Percentiles rank a stretch among this genome's conserved stretches.
Evolutionary conservation across 2,797 vertebrate species (phyloP).

Genomic region (Channallabes apus): DNA sequence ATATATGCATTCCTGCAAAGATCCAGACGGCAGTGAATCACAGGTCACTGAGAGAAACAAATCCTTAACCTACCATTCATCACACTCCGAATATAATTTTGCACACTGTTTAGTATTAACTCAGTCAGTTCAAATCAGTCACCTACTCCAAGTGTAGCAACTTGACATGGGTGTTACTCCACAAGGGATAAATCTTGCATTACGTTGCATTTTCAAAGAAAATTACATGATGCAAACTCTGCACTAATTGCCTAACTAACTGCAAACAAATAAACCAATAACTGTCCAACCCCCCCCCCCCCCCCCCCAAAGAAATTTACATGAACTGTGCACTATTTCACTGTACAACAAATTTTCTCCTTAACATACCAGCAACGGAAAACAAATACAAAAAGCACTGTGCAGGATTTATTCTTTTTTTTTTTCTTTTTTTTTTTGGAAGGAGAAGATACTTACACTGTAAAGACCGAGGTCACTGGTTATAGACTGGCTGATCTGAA

Average conservation of each 20-base stretch:
- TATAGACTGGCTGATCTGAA: constrained; percentile 70
- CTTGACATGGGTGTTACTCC: not conserved
- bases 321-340: too few relatives aligned
- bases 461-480: constrained; percentile 76
- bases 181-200: not conserved
- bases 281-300: too few relatives aligned
- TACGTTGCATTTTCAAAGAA: not conserved
- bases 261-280: not conserved
- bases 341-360: not conserved
- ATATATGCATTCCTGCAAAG: constrained; percentile 15
- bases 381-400: not conserved
- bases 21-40: not conserved
- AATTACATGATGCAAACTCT: too few relatives aligned
- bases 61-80: not conserved
- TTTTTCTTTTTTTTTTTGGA: not conserved
- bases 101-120: not conserved
- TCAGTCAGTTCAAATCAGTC: not conserved
- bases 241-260: not conserved
- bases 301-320: not conserved
- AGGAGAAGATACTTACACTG: constrained; percentile 75
- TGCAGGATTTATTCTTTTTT: not conserved
- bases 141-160: not conserved
- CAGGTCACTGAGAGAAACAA: not conserved
- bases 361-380: not conserved
- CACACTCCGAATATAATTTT: not conserved